phyloP scores from a whole-genome alignment of 2,797 vertebrate genomes.

The Anableps anableps region DNA sequence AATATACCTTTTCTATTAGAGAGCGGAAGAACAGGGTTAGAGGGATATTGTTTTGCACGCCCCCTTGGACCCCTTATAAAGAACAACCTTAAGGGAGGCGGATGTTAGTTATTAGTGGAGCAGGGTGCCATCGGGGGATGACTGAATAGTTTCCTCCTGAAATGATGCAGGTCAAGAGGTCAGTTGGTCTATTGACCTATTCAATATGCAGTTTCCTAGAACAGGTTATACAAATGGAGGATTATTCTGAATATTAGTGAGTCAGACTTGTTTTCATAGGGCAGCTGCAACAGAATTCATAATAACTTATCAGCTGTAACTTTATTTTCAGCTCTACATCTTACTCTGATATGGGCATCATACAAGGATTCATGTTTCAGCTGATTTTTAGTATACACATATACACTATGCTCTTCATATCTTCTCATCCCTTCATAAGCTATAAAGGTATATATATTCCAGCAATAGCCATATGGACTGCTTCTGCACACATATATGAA shows the following conservation, averaged over 20 bases:
- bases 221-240: slow-evolving; percentile 3
- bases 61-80: slow-evolving; percentile 60
- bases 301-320: neutral
- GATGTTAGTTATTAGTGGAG: slow-evolving; percentile 60
- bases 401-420: neutral
- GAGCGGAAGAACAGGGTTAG: slow-evolving; percentile 72
- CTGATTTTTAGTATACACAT: neutral
- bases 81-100: slow-evolving; percentile 50
- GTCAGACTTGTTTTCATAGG: slow-evolving; percentile 17
- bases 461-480: neutral
- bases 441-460: neutral
- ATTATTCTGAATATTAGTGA: slow-evolving; percentile 33
- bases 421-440: neutral
- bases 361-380: neutral
- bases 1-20: slow-evolving; percentile 61
- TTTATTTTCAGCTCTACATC: neutral
- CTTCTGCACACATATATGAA: neutral
- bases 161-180: slow-evolving; percentile 60
- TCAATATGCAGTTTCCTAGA: slow-evolving; percentile 4
- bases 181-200: neutral
- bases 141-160: slow-evolving; percentile 40
- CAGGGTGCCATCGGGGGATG: slow-evolving; percentile 16
- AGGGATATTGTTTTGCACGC: slow-evolving; percentile 70
- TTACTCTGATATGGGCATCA: neutral
- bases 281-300: neutral